phyloP scores from a whole-genome alignment of 2,797 vertebrate genomes.

The Girardinus metallicus region DNA sequence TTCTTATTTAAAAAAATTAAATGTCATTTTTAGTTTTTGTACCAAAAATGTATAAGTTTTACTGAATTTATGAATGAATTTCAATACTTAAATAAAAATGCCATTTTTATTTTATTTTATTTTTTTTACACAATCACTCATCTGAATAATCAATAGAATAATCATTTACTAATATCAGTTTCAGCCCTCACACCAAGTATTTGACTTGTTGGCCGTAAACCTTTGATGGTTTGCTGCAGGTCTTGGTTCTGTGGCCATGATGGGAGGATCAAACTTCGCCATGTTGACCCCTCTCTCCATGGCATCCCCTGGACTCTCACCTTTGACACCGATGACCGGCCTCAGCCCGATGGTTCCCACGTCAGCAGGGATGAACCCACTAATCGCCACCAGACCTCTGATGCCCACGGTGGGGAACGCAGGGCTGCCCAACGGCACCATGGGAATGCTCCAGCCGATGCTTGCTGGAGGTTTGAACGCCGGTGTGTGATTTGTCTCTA shows the following conservation, averaged over 20 bases:
- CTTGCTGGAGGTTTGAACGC: constrained; percentile 70
- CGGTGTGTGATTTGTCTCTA: constrained; percentile 40
- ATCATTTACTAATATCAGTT: too few species aligned
- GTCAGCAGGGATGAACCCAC: constrained; percentile 72
- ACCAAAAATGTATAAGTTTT: too few species aligned
- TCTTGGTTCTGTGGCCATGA: constrained; percentile 89
- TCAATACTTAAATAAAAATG: too few species aligned
- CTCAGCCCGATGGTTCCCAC: constrained; percentile 59
- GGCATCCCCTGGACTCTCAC: constrained; percentile 73
- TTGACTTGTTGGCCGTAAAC: constrained; percentile 16
- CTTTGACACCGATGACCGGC: constrained; percentile 81
- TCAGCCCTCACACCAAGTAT: background rate
- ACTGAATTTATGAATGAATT: too few species aligned
- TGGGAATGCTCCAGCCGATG: constrained; percentile 84
- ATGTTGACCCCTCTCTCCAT: constrained; percentile 82
- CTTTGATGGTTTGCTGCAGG: constrained; percentile 75
- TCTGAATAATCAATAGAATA: too few species aligned
- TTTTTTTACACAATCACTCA: too few species aligned
- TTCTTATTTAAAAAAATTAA: too few species aligned
- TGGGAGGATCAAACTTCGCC: constrained; percentile 77
- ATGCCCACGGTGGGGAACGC: constrained; percentile 87
- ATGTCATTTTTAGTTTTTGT: too few species aligned
- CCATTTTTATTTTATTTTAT: too few species aligned
- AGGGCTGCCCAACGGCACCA: constrained; percentile 88
- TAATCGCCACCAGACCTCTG: constrained; percentile 78